Base-by-base conservation (phyloP, 64 coral and sea anemone species). In the Stichodactyla mertensii region DNA sequence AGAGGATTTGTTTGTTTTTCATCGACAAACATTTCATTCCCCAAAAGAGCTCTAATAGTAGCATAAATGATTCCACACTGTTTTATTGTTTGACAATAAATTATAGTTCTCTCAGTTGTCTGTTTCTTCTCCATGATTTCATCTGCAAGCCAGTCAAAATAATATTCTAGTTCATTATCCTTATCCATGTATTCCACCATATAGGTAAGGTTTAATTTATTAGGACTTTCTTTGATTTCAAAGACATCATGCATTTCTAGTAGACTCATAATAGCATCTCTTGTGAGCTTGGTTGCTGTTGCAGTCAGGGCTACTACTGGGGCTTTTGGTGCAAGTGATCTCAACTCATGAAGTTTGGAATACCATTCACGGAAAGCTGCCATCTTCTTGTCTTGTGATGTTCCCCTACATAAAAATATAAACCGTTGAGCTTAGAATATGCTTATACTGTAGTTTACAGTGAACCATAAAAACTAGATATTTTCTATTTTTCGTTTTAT, bases 21-120 rank as follows among this genome's bases (percentile, higher is more conserved):
- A 36, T 45, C 54, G 26, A 60, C 6, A 86, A 82, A 89, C 91
- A 93, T 93, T 6, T 89, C 52, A 0, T 86, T 52, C 57, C 87
- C 87, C 4, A 93, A 19, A 51, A 93, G 71, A 77, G 87, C 87
- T 87, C 83, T 93, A 0, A 93, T 89, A 59, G 77, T 89, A 6
- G 45, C 92, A 93, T 93, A 93, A 77, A 93, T 56, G 18, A 89
- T 56, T 26, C 92, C 92, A 93, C 87, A 89, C 57, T 93, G 92
- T 55, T 79, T 93, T 85, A 93, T 93, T 13, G 92, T 93, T 93
- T 93, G 92, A 55, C 92, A 93, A 83, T 93, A 93, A 86, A 93
- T 87, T 53, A 89, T 93, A 45, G 92, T 93, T 89, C 88, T 93
- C 6, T 89, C 79, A 4, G 80, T 86, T 61, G 60, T 85, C 7